Base-by-base conservation (phyloP, 2,797 vertebrate genomes). In the Macropodus opercularis region DNA sequence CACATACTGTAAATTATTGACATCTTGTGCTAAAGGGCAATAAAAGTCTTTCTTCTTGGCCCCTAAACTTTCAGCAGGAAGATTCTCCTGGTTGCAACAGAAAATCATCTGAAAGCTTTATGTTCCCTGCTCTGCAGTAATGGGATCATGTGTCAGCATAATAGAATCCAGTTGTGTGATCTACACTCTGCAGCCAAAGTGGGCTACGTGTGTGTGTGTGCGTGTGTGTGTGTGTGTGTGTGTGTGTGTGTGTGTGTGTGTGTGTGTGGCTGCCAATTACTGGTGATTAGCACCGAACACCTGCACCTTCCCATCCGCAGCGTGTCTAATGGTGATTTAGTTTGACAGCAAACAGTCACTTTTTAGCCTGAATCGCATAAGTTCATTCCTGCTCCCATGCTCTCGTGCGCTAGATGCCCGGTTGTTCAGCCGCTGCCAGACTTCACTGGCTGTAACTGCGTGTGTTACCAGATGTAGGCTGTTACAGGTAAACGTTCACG, bases 1-100 rank as follows among this genome's bases (percentile, higher is more conserved):
- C 34, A 49, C 57, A 56, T 3, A 22, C 17, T 42, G 40, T 39
- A 47, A 41, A 47, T 21, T 60, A 55, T 42, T 43, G 51, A 52
- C 49, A 54, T 58, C 52, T 52, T 51, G 52, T 46, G 46, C 32
- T 54, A 19, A 6, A 4, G 31, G 23, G 24, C 18, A 42, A 39
- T 39, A 59, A 39, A 51, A 43, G 18, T 46, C 15, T 38, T 22
- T 49, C 24, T 46, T 60, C 18, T 50, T 17, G 24, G 40, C 14
- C n/a, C 11, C 49, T 32, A 40, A 60, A 41, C 43, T 61, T 32
- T 52, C 38, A 46, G 24, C 34, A 49, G 39, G 14, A 44, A 34
- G 15, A n/a, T 22, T 56, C 36, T 57, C 24, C 27, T 42, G 39
- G 14, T 29, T 41, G 41, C 31, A 63, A 32, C 46, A 52, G 35